Percentiles rank a stretch among this genome's conserved stretches.
These are phyloP conservation scores for Charina bottae DNA, from an alignment of 2,113 vertebrate species.

Conservation along the genomic window DNA sequence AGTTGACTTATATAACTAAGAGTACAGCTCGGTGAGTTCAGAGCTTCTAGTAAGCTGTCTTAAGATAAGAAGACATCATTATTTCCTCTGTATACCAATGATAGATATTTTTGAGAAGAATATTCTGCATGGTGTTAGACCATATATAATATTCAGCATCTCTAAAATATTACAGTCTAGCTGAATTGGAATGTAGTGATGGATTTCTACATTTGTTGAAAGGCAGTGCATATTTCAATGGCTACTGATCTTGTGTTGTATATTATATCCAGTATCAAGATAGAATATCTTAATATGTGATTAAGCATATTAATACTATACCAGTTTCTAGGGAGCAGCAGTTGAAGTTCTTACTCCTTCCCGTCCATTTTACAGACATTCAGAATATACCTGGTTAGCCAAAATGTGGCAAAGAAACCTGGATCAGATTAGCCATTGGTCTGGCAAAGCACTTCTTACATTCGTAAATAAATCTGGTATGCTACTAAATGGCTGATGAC, in stretches of 20 bases:
- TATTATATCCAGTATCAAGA: neutral
- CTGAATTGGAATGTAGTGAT: neutral
- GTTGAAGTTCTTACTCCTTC: neutral
- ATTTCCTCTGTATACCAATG: neutral
- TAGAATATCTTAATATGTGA: neutral
- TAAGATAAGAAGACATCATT: neutral
- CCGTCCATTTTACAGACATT: neutral
- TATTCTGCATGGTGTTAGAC: neutral
- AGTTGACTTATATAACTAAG: neutral
- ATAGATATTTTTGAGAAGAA: neutral
- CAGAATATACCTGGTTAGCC: neutral
- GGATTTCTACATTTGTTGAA: conserved; percentile 40
- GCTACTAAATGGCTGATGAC: conserved; percentile 8
- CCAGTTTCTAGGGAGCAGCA: neutral
- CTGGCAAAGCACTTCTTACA: neutral
- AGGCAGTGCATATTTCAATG: neutral
- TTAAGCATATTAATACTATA: neutral
- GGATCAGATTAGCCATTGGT: neutral
- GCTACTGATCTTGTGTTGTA: neutral
- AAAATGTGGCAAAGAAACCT: neutral
- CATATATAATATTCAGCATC: neutral
- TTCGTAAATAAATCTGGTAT: conserved; percentile 2
- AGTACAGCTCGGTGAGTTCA: neutral
- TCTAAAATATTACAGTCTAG: neutral
- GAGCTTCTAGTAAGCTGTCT: neutral